Evolutionary conservation across 2,113 vertebrate species (phyloP), one percentile per base, ranked within the genome.

Genomic region (Salvelinus sp.): DNA sequence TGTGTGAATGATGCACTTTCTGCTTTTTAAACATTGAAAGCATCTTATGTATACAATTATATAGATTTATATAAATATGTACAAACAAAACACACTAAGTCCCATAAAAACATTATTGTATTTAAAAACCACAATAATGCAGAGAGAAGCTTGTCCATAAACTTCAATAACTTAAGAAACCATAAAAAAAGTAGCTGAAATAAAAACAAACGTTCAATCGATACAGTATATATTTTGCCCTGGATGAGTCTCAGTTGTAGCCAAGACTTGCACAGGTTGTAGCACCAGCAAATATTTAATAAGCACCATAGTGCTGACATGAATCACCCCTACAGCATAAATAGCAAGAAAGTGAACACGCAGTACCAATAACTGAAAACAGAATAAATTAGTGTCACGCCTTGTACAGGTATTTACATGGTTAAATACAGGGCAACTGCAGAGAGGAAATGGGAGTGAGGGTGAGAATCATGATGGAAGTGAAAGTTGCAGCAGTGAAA

Each of bases 1-100:
- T 89, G 77, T 93, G 93, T 94, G 92, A 94, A 94, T 92, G 94
- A 94, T 92, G 93, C 92, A 93, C 92, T 90, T 92, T 66, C 77
- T 91, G 90, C 85, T 84, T 90, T 88, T 92, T 85, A 90, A 82
- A 91, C 79, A 85, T 82, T 83, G 71, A 90, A 78, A 87, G 84
- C 78, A 84, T 88, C 85, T 86, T 68, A 84, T 77, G 81, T 88
- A 86, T 87, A 88, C 80, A 89, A 80, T 85, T 86, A 90, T 88
- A 92, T 90, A 92, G 80, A 85, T 88, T 90, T 92, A 90, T 93
- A 94, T 92, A 92, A 93, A 93, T 94, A 93, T 92, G 85, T 92
- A 93, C 90, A 94, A 92, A 92, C 85, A 85, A 81, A 60, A 77
- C 70, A 85, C 72, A 78, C 87, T 87, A 88, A 88, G 78, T 91